These are phyloP conservation scores for Hirtodrosophila confusa DNA, from an alignment of 2,888 invertebrate genomes.

Conservation along the genomic window DNA sequence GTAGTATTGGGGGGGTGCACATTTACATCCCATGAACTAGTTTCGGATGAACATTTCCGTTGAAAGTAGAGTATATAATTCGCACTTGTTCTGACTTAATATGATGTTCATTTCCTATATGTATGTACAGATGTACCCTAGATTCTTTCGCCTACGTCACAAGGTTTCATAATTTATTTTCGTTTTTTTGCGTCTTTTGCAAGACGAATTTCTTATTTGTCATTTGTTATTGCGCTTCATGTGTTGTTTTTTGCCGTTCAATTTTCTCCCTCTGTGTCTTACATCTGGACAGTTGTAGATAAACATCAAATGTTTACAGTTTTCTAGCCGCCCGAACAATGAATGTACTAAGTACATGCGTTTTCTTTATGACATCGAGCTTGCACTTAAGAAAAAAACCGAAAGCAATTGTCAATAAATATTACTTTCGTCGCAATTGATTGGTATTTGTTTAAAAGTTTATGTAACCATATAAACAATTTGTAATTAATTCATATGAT, in stretches of 20 bases:
- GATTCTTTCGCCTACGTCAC: constrained; percentile 10
- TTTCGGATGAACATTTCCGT: too few species aligned
- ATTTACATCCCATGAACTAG: too few species aligned
- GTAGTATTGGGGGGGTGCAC: too few species aligned
- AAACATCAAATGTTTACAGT: constrained; percentile 46
- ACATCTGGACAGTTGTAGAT: constrained; percentile 28
- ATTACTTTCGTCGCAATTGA: constrained; percentile 16
- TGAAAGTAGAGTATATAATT: too few species aligned
- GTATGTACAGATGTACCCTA: neutral
- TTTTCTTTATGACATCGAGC: constrained; percentile 14
- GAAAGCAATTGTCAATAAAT: constrained; percentile 20
- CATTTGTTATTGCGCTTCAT: constrained; percentile 4
- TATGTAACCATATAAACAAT: neutral
- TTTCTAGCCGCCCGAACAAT: constrained; percentile 19
- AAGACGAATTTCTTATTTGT: constrained; percentile 17
- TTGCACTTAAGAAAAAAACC: constrained; percentile 16
- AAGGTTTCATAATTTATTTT: constrained; percentile 2
- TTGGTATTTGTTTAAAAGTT: neutral
- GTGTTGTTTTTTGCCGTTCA: constrained; percentile 8
- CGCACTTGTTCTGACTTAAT: too few species aligned
- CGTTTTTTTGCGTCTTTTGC: constrained; percentile 1
- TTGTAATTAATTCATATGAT: neutral
- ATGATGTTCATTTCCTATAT: neutral
- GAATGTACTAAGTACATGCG: constrained; percentile 11
- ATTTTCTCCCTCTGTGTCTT: constrained; percentile 1